Evolutionary conservation across 1,140 invertebrate species (phyloP), one percentile per base, ranked within the genome.

Genomic region (Pinna nobilis): DNA sequence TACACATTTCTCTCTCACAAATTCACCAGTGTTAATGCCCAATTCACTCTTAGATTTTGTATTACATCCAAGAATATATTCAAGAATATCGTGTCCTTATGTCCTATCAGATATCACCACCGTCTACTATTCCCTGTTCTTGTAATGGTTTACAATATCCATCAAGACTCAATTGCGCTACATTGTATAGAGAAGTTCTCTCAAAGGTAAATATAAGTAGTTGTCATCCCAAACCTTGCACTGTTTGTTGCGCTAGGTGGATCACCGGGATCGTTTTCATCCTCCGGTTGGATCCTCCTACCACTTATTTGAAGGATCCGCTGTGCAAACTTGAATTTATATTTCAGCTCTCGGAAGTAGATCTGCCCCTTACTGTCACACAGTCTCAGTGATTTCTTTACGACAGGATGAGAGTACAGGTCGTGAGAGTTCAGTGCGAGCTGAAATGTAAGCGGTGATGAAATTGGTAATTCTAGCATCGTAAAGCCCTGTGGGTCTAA

Each of bases 311-410:
- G 73, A 60, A 67, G 53, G 28, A 78, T 67, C 55, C 67, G 51
- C 33, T 76, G 77, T 4, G 64, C 63, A 53, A 81, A 78, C 37
- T 77, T 81, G 53, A 72, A 81, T 41, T 81, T 81, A 65, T 70
- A 78, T 44, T 81, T 81, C 35, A 81, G 61, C 64, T 81, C 79
- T n/a, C 59, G 61, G 18, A 60, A 35, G 33, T 73, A 78, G 4
- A 55, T 53, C 1, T 41, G 30, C 15, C 57, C 53, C 39, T 70
- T 74, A 25, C 41, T 32, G 1, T 66, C 41, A 51, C 79, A 78
- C 13, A 72, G 44, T 7, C 67, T 35, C 32, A 72, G 20, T 6
- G 76, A 74, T 1, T 70, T 64, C 51, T 74, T 74, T 18, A 81
- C 53, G 25, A 76, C 67, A 37, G 79, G 74, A 18, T 69, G 44